Conservation (phyloP, 2,113 vertebrate species). For the Charadrius vociferus region DNA sequence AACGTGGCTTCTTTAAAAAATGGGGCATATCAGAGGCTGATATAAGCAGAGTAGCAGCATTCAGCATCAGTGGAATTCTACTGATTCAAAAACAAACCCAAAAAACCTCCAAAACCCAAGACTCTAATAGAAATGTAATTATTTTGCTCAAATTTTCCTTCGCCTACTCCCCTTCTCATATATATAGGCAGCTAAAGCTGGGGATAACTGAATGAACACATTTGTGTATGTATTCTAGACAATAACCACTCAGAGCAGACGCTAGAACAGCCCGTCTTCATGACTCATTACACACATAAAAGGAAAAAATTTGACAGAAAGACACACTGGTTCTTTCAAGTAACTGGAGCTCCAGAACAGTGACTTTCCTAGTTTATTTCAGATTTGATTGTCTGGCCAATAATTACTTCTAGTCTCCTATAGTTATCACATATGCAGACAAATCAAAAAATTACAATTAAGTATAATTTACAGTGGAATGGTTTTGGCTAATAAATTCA, state of each 20-base stretch:
- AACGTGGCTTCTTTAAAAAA: neutral
- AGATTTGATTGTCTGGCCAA: neutral
- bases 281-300: constrained; percentile 27
- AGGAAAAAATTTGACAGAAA: neutral
- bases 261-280: neutral
- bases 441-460: constrained; percentile 5
- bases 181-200: neutral
- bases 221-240: constrained; percentile 12
- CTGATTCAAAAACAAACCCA: neutral
- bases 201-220: constrained; percentile 19
- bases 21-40: neutral
- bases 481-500: constrained; percentile 32
- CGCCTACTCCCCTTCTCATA: neutral
- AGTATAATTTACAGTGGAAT: neutral
- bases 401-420: neutral
- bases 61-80: fast-evolving
- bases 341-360: neutral
- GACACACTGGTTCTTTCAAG: neutral
- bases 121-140: neutral
- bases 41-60: neutral
- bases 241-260: neutral
- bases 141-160: constrained; percentile 51
- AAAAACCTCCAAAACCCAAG: neutral
- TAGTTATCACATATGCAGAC: neutral
- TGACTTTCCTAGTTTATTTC: neutral